Percentiles rank a stretch among this genome's conserved stretches.
Evolutionary conservation across 2,888 invertebrate genomes (phyloP).

Genomic region (Autographa pulchrina): DNA sequence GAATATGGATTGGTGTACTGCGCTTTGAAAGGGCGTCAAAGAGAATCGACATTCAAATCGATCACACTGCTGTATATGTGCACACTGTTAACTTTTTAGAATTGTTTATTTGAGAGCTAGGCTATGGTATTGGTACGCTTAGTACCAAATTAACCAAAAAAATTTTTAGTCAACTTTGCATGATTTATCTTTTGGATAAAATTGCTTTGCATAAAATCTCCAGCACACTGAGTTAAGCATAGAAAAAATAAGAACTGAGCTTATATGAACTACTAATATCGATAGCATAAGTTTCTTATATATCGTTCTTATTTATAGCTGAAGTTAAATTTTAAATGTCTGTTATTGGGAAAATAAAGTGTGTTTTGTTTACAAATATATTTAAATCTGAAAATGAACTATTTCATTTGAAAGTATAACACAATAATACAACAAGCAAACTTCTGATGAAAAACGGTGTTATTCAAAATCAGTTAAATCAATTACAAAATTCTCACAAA

Average conservation of each 20-base stretch:
- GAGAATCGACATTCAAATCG: neutral
- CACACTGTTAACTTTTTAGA: neutral
- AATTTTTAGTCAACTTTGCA: no score
- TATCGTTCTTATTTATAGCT: no score
- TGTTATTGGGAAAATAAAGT: no score
- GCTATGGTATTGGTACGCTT: neutral
- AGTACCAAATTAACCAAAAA: no score
- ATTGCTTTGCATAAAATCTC: no score
- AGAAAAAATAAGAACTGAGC: no score
- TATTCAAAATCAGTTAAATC: neutral
- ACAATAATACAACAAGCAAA: neutral
- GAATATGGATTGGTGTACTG: constrained; percentile 16
- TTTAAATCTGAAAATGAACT: neutral
- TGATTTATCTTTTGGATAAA: no score
- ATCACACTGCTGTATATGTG: neutral
- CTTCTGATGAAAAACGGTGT: neutral
- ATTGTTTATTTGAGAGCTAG: neutral
- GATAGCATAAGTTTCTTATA: no score
- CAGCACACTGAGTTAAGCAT: no score
- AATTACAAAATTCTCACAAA: neutral
- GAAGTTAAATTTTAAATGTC: no score
- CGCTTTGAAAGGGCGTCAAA: neutral
- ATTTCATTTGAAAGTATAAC: neutral
- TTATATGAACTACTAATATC: no score
- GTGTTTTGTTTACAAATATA: neutral